Evolutionary conservation across 2,113 vertebrate genomes (phyloP).

Genomic region (Trichomycterus rosablanca): DNA sequence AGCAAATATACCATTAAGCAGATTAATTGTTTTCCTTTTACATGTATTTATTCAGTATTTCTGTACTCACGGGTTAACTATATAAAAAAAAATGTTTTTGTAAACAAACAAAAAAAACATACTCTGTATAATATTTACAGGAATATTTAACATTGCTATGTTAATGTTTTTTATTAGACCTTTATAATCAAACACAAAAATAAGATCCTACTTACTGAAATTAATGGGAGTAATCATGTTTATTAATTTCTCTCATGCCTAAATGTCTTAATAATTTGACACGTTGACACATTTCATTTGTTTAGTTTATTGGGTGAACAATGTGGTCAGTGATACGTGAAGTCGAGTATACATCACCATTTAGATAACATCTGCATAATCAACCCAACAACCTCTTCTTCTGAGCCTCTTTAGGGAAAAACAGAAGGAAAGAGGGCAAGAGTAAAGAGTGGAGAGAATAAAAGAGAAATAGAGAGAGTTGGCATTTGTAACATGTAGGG

Average conservation of each 20-base stretch:
- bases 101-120: no score
- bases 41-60: no score
- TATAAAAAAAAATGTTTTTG: no score
- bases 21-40: no score
- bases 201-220: not conserved
- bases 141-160: no score
- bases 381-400: slow-evolving; percentile 4
- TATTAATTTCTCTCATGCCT: slow-evolving; percentile 19
- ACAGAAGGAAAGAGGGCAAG: slow-evolving; percentile 13
- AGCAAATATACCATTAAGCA: no score
- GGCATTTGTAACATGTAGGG: no score
- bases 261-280: slow-evolving; percentile 21
- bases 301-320: slow-evolving; percentile 8
- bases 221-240: no score
- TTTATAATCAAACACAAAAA: no score
- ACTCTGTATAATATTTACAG: no score
- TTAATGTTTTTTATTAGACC: no score
- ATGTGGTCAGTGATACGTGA: not conserved
- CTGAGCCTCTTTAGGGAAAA: not conserved
- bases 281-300: slow-evolving; percentile 21
- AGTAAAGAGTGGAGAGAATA: not conserved
- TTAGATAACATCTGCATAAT: slow-evolving; percentile 28
- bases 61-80: no score
- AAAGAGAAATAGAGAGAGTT: not conserved
- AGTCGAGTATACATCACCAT: slow-evolving; percentile 26